Percentiles rank a stretch among this genome's conserved stretches.
Evolutionary conservation across 2,113 vertebrate genomes (phyloP).

Genomic region (Thunnus maccoyii): DNA sequence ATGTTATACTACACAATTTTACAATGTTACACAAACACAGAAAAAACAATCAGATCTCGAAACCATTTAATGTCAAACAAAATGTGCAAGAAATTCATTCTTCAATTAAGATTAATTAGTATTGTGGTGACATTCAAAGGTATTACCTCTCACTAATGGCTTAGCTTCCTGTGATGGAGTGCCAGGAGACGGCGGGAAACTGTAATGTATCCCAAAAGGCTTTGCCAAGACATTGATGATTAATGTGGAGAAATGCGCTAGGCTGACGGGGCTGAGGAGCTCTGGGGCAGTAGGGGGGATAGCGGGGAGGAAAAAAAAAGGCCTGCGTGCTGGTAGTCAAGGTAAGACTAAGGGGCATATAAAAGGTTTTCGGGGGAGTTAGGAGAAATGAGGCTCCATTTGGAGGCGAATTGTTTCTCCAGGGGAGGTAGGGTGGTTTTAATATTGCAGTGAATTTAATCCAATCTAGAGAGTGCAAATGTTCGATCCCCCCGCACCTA

Average conservation of each 20-base stretch:
- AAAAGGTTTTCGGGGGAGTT: background rate
- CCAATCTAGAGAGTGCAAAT: background rate
- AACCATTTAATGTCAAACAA: background rate
- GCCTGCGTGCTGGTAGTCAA: background rate
- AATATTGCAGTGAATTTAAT: conserved; percentile 8
- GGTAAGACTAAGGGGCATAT: conserved; percentile 5
- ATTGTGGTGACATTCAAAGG: conserved; percentile 57
- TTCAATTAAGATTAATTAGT: conserved; percentile 63
- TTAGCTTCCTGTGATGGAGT: conserved; percentile 62
- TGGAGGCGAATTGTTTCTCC: background rate
- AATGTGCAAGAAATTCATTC: conserved; percentile 17
- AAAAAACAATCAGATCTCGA: background rate
- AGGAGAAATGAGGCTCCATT: conserved; percentile 3
- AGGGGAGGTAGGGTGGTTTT: background rate
- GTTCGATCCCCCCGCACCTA: background rate
- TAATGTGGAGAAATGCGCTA: conserved; percentile 48
- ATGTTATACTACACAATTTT: background rate
- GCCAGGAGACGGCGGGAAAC: conserved; percentile 30
- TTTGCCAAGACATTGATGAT: conserved; percentile 65
- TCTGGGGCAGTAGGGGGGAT: background rate
- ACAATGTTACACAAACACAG: background rate
- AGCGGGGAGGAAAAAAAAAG: background rate
- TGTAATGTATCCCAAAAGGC: conserved; percentile 68
- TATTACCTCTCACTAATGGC: conserved; percentile 68
- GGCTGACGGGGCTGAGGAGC: conserved; percentile 26